Evolutionary conservation across 2,113 vertebrate genomes (phyloP), one percentile per base, ranked within the genome.

Genomic region (Istiophorus platypterus): DNA sequence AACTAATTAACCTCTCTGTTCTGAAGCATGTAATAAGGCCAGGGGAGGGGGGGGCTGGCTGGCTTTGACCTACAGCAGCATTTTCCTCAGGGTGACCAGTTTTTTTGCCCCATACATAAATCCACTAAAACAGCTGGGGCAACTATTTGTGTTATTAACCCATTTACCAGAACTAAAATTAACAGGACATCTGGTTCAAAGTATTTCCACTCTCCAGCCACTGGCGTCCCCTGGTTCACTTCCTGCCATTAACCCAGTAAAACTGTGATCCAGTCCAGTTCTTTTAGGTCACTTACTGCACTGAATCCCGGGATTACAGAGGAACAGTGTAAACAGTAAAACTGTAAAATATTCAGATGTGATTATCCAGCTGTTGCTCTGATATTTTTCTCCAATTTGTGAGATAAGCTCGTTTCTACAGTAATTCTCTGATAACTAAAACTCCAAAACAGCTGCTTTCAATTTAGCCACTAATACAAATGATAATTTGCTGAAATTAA

Each of bases 111-210:
- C 3, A 20, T 7, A 72, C 57, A 61, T 22, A 2, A 72, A 18
- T 42, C n/a, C 39, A 18, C 54, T 45, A 12, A 76, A 45, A 58
- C 49, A 80, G 62, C 72, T 67, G 12, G 78, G 63, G 14, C 72
- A 73, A 54, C 77, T 64, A 73, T 73, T 80, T 37, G 31, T 80
- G 76, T 74, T 77, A 49, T 64, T 41, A 80, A 68, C 77, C 56
- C 15, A 73, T 57, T 76, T 72, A 69, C 1, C 45, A 27, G 18
- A 29, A 17, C 57, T 24, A 47, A 26, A 64, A 39, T 24, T 14
- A 63, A 39, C n/a, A 34, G 5, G 61, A 54, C 56, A 70, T 68
- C 64, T 58, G 64, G 54, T 66, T 26, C 9, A 29, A 20, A 20
- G 17, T 1, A 8, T 18, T 49, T 49, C 17, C 17, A 18, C 17